Percentiles rank a stretch among this genome's conserved stretches.
Evolutionary conservation across 1,140 invertebrate genomes (phyloP).

Genomic region (Aleiodes sp.): DNA sequence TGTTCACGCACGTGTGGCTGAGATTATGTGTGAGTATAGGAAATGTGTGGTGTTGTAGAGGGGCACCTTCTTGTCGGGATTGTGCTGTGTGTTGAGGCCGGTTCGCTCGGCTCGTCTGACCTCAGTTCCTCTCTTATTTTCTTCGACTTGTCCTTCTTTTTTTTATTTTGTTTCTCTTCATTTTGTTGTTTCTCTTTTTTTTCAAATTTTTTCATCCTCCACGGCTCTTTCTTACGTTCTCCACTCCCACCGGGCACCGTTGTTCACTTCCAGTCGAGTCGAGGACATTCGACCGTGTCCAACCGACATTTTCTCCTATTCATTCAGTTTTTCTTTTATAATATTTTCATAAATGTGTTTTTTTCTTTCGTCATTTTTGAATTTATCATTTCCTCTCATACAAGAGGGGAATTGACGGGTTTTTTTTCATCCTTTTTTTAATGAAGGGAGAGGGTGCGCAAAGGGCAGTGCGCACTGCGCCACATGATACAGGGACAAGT

Average conservation of each 20-base stretch:
- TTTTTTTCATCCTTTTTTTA: not conserved
- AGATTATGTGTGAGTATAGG: not conserved
- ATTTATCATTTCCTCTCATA: too few relatives aligned
- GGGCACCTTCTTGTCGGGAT: not conserved
- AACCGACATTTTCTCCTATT: not conserved
- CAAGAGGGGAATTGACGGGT: too few relatives aligned
- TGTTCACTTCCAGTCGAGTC: not conserved
- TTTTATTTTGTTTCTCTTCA: too few relatives aligned
- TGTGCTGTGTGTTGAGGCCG: not conserved
- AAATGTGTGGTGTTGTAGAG: not conserved
- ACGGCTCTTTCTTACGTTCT: not conserved
- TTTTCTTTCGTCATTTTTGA: not conserved
- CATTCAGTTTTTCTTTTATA: not conserved
- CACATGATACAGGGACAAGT: slow-evolving; percentile 14
- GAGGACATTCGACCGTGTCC: not conserved
- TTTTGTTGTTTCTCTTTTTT: too few relatives aligned
- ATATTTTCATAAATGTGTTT: not conserved
- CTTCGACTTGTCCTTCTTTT: not conserved
- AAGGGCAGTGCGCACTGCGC: not conserved
- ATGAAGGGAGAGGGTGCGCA: not conserved
- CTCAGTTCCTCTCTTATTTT: not conserved
- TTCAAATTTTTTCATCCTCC: too few relatives aligned
- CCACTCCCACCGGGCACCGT: not conserved
- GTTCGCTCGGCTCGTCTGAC: not conserved
- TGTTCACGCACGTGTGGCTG: slow-evolving; percentile 2